Evolutionary conservation across 2,797 vertebrate species (phyloP), one percentile per base, ranked within the genome.

Genomic region (Alcedo atthis): DNA sequence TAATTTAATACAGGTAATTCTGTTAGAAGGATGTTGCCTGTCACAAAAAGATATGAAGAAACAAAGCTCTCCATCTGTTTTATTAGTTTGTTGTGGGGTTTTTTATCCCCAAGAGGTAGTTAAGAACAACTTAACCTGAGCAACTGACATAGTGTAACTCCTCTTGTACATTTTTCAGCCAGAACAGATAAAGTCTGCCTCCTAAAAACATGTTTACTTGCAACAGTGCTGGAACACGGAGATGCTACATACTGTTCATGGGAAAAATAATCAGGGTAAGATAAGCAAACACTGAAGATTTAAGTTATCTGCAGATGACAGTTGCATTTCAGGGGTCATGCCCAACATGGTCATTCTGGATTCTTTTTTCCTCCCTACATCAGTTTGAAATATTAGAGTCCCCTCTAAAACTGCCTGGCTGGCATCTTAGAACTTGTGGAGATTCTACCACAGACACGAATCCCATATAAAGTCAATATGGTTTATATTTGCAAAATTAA

Each of bases 51-150:
- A 63, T 57, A 89, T 26, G 45, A 90, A 82, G 53, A 83, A 90
- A 77, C 35, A 66, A 73, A 30, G 46, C 13, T 75, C 73, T 83
- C 68, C 58, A 80, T 71, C 32, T 87, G 45, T 40, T 93, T 68
- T 58, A 81, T 48, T 78, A 26, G 57, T 54, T 91, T 90, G 40
- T 28, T 74, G 62, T 45, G 49, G 35, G 20, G 2, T 25, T 15
- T 28, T 17, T 14, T 8, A 4, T 7, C 5, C 16, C 14, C 43
- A 35, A 58, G 63, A 85, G 40, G 46, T 4, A 67, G 67, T 84
- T 62, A 91, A 86, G 85, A 83, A 81, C 71, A 87, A 87, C 43
- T 79, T 90, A 88, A 91, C 74, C 59, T 2, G 18, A 92, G 91
- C 26, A 88, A 77, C 46, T 48, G 49, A 68, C 53, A 80, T 1